These are phyloP conservation scores for Spongilla lacustris DNA, from an alignment of 37 sponge, comb jelly and placozoan genomes.

Conservation along the genomic window DNA sequence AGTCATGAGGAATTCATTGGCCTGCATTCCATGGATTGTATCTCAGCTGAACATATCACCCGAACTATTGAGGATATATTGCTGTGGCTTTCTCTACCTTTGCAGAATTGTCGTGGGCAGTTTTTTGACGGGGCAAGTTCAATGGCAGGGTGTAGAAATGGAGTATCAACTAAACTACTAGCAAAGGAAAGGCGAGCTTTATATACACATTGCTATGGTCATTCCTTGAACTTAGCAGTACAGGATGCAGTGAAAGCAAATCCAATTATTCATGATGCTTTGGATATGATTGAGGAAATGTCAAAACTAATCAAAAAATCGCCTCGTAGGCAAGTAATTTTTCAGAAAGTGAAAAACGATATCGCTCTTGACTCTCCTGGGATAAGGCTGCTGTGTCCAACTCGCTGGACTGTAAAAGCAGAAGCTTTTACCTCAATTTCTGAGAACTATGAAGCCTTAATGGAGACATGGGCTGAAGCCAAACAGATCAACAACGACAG, in stretches of 20 bases:
- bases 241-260: conserved; percentile 49
- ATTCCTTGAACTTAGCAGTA: conserved; percentile 52
- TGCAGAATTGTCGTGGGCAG: conserved; percentile 57
- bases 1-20: conserved; percentile 51
- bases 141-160: conserved; percentile 43
- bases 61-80: conserved; percentile 45
- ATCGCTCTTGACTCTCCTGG: conserved; percentile 48
- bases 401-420: conserved; percentile 68
- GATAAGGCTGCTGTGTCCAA: conserved; percentile 56
- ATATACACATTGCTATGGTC: conserved; percentile 62
- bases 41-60: conserved; percentile 11
- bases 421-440: conserved; percentile 32
- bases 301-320: conserved; percentile 65
- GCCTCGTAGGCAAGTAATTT: conserved; percentile 51
- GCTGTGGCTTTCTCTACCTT: conserved; percentile 21
- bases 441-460: conserved; percentile 42
- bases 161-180: conserved; percentile 34
- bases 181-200: conserved; percentile 34
- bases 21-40: conserved; percentile 16
- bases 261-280: conserved; percentile 34
- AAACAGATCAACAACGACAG: conserved; percentile 27
- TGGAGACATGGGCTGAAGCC: conserved; percentile 21
- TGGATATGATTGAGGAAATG: conserved; percentile 62
- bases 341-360: conserved; percentile 50
- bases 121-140: conserved; percentile 49